Conservation (phyloP, 2,113 vertebrate species). For the Diphyllodes magnificus region DNA sequence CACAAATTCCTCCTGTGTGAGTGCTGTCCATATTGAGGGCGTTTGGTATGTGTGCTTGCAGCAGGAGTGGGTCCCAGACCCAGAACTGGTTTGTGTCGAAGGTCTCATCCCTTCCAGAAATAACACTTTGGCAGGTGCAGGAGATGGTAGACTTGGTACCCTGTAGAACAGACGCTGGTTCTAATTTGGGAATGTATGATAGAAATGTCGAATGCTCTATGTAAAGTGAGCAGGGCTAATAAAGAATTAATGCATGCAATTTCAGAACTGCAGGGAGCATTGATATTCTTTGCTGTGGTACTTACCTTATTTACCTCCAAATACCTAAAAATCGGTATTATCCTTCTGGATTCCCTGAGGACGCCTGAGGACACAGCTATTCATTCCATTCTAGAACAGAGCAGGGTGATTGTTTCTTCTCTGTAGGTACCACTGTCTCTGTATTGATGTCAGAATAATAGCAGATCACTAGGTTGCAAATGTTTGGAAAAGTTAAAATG, state of each 20-base stretch:
- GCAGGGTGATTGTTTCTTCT: neutral
- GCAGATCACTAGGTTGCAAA: neutral
- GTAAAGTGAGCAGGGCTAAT: neutral
- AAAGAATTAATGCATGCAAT: rapidly evolving
- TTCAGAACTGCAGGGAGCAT: neutral
- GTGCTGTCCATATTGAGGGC: neutral
- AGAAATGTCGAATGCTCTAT: rapidly evolving
- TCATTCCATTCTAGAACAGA: neutral
- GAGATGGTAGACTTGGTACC: neutral
- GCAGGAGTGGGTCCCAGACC: neutral
- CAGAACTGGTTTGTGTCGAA: neutral
- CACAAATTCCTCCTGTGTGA: neutral
- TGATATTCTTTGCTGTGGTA: neutral
- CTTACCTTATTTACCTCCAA: neutral
- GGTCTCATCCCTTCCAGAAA: neutral
- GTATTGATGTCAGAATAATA: neutral
- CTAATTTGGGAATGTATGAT: neutral
- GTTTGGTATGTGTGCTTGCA: neutral
- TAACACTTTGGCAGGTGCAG: neutral
- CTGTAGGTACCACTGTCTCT: neutral
- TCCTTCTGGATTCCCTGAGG: neutral
- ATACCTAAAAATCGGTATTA: neutral
- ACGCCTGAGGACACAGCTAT: neutral
- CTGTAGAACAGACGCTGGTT: neutral
- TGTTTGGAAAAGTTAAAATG: neutral